A percentile compares a stretch with the other conserved stretches of the same genome.
Conservation (phyloP, 2,797 vertebrate species). For the Xenentodon cancila region DNA sequence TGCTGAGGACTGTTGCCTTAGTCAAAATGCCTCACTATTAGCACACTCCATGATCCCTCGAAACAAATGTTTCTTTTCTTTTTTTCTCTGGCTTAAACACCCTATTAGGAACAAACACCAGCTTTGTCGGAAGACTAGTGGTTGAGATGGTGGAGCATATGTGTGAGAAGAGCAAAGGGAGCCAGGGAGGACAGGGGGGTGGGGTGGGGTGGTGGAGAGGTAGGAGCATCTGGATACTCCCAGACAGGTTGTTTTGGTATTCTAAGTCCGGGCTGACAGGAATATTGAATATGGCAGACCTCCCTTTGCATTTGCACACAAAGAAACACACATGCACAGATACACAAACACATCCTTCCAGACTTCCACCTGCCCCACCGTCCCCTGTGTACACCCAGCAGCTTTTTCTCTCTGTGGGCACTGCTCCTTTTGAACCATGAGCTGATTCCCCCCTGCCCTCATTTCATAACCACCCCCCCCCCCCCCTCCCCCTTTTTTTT, state of each 20-base stretch:
- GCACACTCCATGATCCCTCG: conserved; percentile 27
- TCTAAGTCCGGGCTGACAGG: conserved; percentile 67
- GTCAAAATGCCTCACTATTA: conserved; percentile 51
- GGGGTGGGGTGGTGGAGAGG: conserved; percentile 47
- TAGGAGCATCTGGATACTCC: conserved; percentile 67
- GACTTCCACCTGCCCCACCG: conserved; percentile 66
- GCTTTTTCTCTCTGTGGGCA: conserved; percentile 68
- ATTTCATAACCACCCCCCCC: conserved; percentile 42
- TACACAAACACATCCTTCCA: conserved; percentile 57
- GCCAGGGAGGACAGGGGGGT: conserved; percentile 32
- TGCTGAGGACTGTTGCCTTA: conserved; percentile 43
- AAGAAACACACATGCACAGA: conserved; percentile 55
- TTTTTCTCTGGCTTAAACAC: conserved; percentile 44
- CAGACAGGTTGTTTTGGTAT: conserved; percentile 77
- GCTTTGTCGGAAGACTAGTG: conserved; percentile 60
- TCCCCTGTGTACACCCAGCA: conserved; percentile 56
- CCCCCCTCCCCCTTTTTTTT: background rate
- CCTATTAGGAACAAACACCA: conserved; percentile 59
- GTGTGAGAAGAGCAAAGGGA: conserved; percentile 38
- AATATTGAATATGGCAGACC: conserved; percentile 74
- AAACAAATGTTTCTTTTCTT: conserved; percentile 55
- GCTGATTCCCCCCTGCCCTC: conserved; percentile 59
- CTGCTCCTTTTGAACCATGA: conserved; percentile 68
- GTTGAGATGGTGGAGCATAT: conserved; percentile 52
- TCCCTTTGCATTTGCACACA: conserved; percentile 68